A percentile compares a stretch with the other conserved stretches of the same genome.
Conservation (phyloP, 2,113 vertebrate genomes). For the Actinemys pallida region DNA sequence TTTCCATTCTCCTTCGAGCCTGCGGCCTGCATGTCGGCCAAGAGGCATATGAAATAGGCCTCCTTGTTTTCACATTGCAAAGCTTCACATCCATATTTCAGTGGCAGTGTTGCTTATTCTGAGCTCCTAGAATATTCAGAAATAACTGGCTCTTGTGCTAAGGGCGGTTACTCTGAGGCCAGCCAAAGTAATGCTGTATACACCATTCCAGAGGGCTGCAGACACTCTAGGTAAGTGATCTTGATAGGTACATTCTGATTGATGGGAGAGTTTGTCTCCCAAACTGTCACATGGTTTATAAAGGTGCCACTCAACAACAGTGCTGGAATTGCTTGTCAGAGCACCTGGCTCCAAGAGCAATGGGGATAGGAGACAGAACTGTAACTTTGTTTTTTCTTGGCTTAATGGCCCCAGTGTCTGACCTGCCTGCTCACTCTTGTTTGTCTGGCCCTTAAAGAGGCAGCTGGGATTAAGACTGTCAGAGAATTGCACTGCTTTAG, state of each 20-base stretch:
- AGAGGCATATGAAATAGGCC: fast-evolving
- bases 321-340: constrained; percentile 86
- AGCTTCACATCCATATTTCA: constrained; percentile 11
- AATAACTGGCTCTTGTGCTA: constrained; percentile 4
- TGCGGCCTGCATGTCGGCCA: background rate
- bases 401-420: constrained; percentile 76
- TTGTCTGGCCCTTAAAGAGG: constrained; percentile 67
- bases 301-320: constrained; percentile 91
- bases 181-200: constrained; percentile 61
- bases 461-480: constrained; percentile 77
- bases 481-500: constrained; percentile 54
- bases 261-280: constrained; percentile 93
- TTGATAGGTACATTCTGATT: constrained; percentile 93
- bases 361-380: constrained; percentile 80
- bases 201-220: constrained; percentile 48
- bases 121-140: constrained; percentile 56
- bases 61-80: constrained; percentile 1
- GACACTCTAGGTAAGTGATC: constrained; percentile 85
- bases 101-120: background rate
- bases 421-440: constrained; percentile 79
- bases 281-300: constrained; percentile 97
- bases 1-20: constrained; percentile 16
- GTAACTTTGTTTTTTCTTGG: constrained; percentile 85
- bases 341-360: constrained; percentile 78
- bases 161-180: constrained; percentile 8